A percentile compares a stretch with the other conserved stretches of the same genome.
These are phyloP conservation scores for Isichthys henryi DNA, from an alignment of 2,113 vertebrate genomes.

Conservation along the genomic window DNA sequence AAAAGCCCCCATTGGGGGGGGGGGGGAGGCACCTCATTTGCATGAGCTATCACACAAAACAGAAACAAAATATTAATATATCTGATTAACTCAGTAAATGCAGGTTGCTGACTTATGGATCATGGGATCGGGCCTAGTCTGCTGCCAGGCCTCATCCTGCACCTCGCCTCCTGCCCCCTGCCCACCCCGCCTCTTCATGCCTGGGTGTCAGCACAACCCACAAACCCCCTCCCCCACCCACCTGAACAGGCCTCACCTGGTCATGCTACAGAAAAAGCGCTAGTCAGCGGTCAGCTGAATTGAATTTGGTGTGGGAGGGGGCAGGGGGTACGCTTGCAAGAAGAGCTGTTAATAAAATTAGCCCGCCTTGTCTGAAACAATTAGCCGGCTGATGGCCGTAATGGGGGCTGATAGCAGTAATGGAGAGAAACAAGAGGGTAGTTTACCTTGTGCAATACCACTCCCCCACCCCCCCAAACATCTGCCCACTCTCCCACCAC, in stretches of 20 bases:
- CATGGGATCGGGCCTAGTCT: not conserved
- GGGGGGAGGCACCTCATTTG: not conserved
- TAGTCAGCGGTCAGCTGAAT: not conserved
- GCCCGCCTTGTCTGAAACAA: constrained; percentile 16
- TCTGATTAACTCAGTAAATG: not conserved
- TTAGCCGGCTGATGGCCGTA: constrained; percentile 14
- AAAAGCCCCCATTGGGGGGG: not conserved
- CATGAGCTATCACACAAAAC: not conserved
- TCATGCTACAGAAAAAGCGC: not conserved
- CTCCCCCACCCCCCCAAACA: constrained; percentile 12
- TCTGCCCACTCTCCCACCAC: constrained; percentile 3
- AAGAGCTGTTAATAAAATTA: constrained; percentile 23
- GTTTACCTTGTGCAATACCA: constrained; percentile 19
- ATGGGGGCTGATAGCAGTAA: constrained; percentile 24
- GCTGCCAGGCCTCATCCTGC: not conserved
- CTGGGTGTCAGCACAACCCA: not conserved
- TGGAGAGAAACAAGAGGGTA: constrained; percentile 19
- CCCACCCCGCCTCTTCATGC: not conserved
- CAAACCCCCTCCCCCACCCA: not conserved
- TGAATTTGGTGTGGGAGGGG: not conserved
- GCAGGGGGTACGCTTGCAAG: not conserved
- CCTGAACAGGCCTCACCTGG: not conserved
- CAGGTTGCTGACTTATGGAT: not conserved
- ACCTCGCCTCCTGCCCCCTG: not conserved
- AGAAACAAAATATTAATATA: not conserved